Conservation (phyloP, 2,888 invertebrate species). For the Sesamia inferens region DNA sequence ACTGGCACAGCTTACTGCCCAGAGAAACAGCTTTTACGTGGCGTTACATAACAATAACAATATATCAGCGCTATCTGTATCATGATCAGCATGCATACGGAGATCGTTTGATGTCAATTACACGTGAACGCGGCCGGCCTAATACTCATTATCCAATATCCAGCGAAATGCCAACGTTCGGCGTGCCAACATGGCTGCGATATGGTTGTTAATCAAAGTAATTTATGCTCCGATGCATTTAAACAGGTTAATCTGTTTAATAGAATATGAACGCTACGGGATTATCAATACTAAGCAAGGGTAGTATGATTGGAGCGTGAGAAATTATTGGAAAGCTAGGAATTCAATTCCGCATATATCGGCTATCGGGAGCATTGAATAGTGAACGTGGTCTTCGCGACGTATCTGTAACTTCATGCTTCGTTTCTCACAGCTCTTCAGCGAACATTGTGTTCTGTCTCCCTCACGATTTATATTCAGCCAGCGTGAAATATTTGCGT, state of each 20-base stretch:
- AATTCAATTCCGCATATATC: conserved; percentile 59
- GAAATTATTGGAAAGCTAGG: conserved; percentile 52
- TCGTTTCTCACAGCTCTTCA: conserved; percentile 69
- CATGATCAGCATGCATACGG: conserved; percentile 58
- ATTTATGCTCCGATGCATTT: conserved; percentile 68
- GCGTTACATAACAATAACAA: conserved; percentile 51
- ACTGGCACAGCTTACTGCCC: conserved; percentile 35
- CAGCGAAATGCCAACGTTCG: conserved; percentile 57
- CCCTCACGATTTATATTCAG: conserved; percentile 66
- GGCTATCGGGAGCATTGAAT: conserved; percentile 54
- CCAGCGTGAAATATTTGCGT: conserved; percentile 65
- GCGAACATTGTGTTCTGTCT: conserved; percentile 66
- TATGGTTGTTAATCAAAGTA: conserved; percentile 72
- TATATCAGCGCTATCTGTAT: conserved; percentile 50
- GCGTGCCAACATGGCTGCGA: conserved; percentile 63
- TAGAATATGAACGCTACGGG: conserved; percentile 55
- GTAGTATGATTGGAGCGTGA: conserved; percentile 52
- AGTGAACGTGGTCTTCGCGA: conserved; percentile 53
- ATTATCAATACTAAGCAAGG: conserved; percentile 59
- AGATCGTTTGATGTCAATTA: conserved; percentile 67
- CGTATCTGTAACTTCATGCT: conserved; percentile 77
- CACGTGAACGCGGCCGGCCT: conserved; percentile 60
- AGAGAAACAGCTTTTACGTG: conserved; percentile 38
- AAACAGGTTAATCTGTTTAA: conserved; percentile 50
- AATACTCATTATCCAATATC: conserved; percentile 70